A percentile compares a stretch with the other conserved stretches of the same genome.
Conservation (phyloP, 2,888 invertebrate genomes). For the Nebria brevicollis region DNA sequence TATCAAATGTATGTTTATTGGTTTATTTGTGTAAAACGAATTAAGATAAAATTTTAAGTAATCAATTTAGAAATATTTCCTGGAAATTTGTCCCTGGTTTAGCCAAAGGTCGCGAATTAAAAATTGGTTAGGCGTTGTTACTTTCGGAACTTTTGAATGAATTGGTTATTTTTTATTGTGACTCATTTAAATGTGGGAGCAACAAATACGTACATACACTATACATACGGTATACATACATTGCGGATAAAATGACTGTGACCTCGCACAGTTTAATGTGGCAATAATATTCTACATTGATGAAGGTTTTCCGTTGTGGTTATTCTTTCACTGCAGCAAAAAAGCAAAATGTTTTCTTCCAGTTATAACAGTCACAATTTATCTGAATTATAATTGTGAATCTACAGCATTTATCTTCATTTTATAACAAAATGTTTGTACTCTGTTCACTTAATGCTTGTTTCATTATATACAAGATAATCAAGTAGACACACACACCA, state of each 20-base stretch:
- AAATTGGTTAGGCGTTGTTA: conserved; percentile 19
- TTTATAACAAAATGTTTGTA: too few species aligned
- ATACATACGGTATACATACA: conserved; percentile 10
- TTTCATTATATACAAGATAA: too few species aligned
- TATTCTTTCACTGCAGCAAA: not conserved
- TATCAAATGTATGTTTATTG: not conserved
- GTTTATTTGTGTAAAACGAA: not conserved
- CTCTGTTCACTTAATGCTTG: too few species aligned
- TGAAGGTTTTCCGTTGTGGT: not conserved
- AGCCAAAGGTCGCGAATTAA: conserved; percentile 18
- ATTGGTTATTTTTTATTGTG: conserved; percentile 22
- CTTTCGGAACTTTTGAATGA: conserved; percentile 37
- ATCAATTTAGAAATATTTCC: conserved; percentile 15
- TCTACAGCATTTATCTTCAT: too few species aligned
- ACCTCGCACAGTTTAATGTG: conserved; percentile 15
- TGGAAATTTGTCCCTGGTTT: conserved; percentile 32
- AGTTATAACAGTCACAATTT: not conserved
- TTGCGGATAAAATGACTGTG: conserved; percentile 20
- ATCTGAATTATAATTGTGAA: too few species aligned
- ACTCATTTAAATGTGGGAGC: conserved; percentile 19
- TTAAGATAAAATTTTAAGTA: conserved; percentile 9
- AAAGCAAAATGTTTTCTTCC: not conserved
- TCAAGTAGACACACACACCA: too few species aligned
- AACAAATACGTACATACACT: not conserved
- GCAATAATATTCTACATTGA: not conserved